Evolutionary conservation across 2,797 vertebrate genomes (phyloP).

Genomic region (Sebastes taczanowskii): DNA sequence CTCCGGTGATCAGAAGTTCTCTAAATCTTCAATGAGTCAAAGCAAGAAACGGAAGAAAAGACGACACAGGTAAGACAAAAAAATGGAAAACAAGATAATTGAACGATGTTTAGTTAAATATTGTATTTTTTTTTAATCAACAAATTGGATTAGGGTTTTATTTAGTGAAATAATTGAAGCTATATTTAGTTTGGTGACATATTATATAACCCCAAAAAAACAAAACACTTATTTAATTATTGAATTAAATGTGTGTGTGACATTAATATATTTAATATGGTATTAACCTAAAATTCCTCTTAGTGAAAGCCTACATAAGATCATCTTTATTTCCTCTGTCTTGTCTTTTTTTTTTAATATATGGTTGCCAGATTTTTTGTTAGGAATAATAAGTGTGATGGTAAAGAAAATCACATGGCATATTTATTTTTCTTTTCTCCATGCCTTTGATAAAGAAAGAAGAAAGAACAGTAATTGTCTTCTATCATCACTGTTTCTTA

Average conservation of each 20-base stretch:
- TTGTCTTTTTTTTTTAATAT: neutral
- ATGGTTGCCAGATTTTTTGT: neutral
- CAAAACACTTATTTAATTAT: neutral
- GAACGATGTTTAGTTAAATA: neutral
- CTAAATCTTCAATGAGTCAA: slow-evolving; percentile 91
- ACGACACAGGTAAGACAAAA: slow-evolving; percentile 88
- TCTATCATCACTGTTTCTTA: neutral
- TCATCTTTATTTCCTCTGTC: neutral
- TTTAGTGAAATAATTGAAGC: neutral
- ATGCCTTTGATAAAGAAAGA: neutral
- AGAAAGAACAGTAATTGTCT: neutral
- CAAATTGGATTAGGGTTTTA: neutral
- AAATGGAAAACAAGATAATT: neutral
- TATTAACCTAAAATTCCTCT: neutral
- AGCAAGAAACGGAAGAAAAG: slow-evolving; percentile 98
- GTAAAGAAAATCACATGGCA: neutral
- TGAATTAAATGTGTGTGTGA: neutral
- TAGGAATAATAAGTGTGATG: neutral
- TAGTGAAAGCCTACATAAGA: neutral
- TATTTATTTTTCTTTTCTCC: neutral
- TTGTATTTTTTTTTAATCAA: too few relatives aligned
- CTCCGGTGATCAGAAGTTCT: slow-evolving; percentile 91
- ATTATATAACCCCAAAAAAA: neutral
- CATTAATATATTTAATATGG: neutral
- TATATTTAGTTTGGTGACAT: neutral